Conservation (phyloP, 2,888 invertebrate genomes). For the Chloroclysta siterata region DNA sequence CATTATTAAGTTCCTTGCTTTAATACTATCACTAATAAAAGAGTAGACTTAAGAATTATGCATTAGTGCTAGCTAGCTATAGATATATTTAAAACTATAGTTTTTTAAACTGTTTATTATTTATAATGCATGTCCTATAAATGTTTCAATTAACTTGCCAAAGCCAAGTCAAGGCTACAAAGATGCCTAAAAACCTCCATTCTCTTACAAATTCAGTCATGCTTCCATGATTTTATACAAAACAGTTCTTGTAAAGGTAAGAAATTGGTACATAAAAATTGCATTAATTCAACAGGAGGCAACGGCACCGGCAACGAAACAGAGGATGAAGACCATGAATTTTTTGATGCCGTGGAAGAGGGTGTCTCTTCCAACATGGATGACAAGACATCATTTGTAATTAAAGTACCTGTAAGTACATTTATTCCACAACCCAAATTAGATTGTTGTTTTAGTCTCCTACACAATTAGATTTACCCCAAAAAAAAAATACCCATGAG, state of each 20-base stretch:
- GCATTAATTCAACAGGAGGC: conserved; percentile 60
- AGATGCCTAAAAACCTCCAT: conserved; percentile 5
- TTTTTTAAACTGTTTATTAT: too few species aligned
- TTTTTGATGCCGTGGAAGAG: conserved; percentile 88
- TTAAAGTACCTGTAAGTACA: conserved; percentile 86
- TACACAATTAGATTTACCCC: too few species aligned
- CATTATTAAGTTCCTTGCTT: too few species aligned
- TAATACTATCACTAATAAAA: too few species aligned
- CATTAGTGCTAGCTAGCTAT: not conserved
- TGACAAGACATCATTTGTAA: conserved; percentile 85
- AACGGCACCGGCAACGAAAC: conserved; percentile 80
- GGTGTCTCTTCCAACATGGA: conserved; percentile 72
- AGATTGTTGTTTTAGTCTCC: not conserved
- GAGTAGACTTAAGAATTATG: not conserved
- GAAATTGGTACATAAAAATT: not conserved
- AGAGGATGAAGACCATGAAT: conserved; percentile 91
- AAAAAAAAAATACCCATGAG: too few species aligned
- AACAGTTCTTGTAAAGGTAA: conserved; percentile 1
- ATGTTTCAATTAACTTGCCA: too few species aligned
- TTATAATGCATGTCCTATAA: too few species aligned
- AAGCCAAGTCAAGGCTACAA: conserved; percentile 11
- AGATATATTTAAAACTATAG: too few species aligned
- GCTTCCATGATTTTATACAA: conserved; percentile 14
- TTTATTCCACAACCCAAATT: not conserved
- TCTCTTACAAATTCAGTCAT: conserved; percentile 7